A percentile compares a stretch with the other conserved stretches of the same genome.
These are phyloP conservation scores for Lumbricus terrestris DNA, from an alignment of 2,888 invertebrate species.

Conservation along the genomic window DNA sequence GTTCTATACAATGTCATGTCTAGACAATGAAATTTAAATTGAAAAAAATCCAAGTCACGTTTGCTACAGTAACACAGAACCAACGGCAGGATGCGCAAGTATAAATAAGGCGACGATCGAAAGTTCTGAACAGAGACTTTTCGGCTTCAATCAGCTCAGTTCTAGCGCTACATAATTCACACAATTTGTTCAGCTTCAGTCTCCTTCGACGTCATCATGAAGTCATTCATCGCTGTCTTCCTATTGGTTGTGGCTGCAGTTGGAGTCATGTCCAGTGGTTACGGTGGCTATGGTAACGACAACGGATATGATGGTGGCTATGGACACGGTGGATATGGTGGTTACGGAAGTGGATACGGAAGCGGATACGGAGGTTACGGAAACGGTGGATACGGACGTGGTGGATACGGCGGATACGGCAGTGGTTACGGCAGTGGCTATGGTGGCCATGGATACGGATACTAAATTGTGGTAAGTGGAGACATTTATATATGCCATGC, in stretches of 20 bases:
- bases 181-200: background rate
- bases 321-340: no score
- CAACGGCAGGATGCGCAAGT: background rate
- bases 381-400: background rate
- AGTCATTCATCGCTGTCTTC: background rate
- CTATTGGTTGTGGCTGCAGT: background rate
- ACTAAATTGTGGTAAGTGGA: background rate
- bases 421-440: background rate
- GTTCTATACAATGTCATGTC: background rate
- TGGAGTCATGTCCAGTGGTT: background rate
- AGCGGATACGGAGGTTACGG: background rate
- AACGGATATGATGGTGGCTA: no score
- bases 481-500: background rate
- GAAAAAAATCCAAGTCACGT: background rate
- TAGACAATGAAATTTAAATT: background rate
- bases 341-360: background rate
- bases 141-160: background rate
- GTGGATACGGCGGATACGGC: background rate
- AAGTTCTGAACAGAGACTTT: background rate
- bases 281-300: background rate
- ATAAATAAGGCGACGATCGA: background rate
- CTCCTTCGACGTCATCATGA: background rate
- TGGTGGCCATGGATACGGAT: background rate
- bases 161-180: background rate
- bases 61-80: background rate